Evolutionary conservation across 2,113 vertebrate genomes (phyloP).

Genomic region (Scopus umbretta): DNA sequence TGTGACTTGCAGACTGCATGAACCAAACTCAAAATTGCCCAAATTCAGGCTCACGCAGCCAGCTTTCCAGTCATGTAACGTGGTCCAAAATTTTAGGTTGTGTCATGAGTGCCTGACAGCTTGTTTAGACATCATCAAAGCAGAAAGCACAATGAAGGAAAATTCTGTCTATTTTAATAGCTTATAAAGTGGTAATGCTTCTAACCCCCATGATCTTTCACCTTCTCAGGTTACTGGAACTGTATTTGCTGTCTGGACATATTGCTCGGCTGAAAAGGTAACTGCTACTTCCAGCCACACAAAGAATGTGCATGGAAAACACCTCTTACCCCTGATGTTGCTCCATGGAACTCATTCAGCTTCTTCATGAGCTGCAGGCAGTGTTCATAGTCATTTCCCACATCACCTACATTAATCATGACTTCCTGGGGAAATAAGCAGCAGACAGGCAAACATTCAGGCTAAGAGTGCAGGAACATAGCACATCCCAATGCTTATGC

Average conservation of each 20-base stretch:
- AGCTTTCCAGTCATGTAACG: neutral
- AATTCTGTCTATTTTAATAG: neutral
- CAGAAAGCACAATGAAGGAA: neutral
- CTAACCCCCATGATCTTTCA: neutral
- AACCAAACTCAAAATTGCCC: neutral
- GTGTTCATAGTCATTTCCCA: slow-evolving; percentile 85
- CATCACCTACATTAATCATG: slow-evolving; percentile 81
- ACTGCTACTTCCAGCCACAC: neutral
- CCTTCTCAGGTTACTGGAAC: neutral
- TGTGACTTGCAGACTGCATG: neutral
- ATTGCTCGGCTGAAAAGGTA: neutral
- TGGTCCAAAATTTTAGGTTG: neutral
- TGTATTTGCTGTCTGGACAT: neutral
- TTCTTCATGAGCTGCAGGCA: slow-evolving; percentile 81
- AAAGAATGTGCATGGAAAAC: neutral
- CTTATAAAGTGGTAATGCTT: neutral
- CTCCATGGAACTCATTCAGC: slow-evolving; percentile 76
- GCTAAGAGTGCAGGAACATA: neutral
- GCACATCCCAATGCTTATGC: neutral
- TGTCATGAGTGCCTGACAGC: neutral
- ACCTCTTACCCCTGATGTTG: slow-evolving; percentile 74
- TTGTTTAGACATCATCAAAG: neutral
- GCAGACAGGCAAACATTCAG: neutral
- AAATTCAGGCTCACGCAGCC: neutral
- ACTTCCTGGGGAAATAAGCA: slow-evolving; percentile 77